Evolutionary conservation across 2,888 invertebrate genomes (phyloP), one percentile per base, ranked within the genome.

Genomic region (Osmoderma eremita): DNA sequence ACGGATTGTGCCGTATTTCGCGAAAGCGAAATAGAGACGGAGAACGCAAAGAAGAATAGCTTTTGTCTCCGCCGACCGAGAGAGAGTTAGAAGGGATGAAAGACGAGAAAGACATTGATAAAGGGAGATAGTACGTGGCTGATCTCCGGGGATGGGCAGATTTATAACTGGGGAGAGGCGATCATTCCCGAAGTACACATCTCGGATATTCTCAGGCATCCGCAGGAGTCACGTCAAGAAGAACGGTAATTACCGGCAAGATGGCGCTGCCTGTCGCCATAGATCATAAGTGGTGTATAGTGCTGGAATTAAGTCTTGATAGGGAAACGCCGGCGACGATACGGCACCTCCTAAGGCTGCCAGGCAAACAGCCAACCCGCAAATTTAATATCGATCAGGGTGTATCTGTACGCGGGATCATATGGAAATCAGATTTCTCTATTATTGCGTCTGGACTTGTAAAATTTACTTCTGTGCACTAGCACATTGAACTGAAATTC

Each of bases 61-160:
- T 53, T 53, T 51, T 45, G 49, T 48, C 15, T 62, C 41, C 12
- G 41, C 20, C 8, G 22, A 22, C 22, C 24, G 41, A 24, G 30
- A 30, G 30, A 30, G 30, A 30, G 36, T 42, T 17, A 53, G 51
- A 51, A 13, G 42, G 22, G 50, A 64, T 51, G 64, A 51, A 53
- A 51, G 64, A 53, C 51, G 53, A 53, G 30, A 49, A 67, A 70
- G 78, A 78, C 78, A 74, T 72, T 78, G 79, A 80, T 78, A 77
- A 78, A 80, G 75, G 70, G 79, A 77, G 80, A 80, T 79, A 76
- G 77, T 72, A 78, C 80, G 79, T 78, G 78, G 76, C 71, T 76
- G 78, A 78, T 79, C 78, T 76, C 73, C 36, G 50, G 68, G 72
- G 69, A 70, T 67, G 67, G 67, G 74, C 75, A 76, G 77, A 79